phyloP scores from a whole-genome alignment of 2,113 vertebrate genomes.

The Pelvicachromis taeniatus region DNA sequence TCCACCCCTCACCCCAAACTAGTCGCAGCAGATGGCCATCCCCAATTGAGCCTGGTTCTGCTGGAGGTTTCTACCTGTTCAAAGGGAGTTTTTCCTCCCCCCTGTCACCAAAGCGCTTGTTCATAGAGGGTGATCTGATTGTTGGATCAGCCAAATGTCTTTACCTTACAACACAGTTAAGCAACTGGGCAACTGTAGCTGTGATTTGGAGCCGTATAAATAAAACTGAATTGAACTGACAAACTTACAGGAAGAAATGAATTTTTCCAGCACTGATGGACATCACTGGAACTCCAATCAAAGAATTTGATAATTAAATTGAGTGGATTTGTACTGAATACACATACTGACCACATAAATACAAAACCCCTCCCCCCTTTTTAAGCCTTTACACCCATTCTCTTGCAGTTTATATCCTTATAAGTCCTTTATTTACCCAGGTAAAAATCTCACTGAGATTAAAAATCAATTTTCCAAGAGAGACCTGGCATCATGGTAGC shows the following conservation, averaged over 20 bases:
- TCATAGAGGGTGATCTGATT: background rate
- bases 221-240: background rate
- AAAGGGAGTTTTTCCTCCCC: background rate
- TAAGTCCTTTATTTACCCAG: too few species aligned
- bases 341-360: background rate
- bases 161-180: background rate
- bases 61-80: background rate
- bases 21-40: background rate
- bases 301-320: background rate
- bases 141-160: accelerated
- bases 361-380: background rate
- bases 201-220: background rate
- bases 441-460: too few species aligned
- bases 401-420: background rate
- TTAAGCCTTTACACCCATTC: background rate
- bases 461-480: too few species aligned
- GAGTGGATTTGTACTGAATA: background rate
- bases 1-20: background rate
- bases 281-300: background rate
- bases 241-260: background rate
- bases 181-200: background rate
- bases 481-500: too few species aligned
- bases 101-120: background rate
- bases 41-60: background rate
- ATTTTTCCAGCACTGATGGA: background rate